Percentiles rank a stretch among this genome's conserved stretches.
phyloP scores from a whole-genome alignment of 2,888 invertebrate genomes.

The Platynereis dumerilii region DNA sequence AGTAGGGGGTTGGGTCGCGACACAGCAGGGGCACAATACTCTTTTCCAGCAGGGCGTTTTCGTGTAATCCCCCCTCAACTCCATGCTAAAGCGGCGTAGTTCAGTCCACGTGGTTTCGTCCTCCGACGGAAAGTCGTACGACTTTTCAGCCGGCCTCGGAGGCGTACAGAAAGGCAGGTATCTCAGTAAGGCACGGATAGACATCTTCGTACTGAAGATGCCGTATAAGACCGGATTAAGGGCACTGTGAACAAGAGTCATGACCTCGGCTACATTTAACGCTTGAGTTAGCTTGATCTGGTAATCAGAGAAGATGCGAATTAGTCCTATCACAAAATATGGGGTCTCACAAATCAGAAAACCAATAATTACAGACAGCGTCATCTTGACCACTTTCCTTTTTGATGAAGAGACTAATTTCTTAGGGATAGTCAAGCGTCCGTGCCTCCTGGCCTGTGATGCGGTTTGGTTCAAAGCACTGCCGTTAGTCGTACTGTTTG shows the following conservation, averaged over 20 bases:
- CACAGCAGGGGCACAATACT: constrained; percentile 8
- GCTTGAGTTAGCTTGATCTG: constrained; percentile 43
- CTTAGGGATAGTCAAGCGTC: constrained; percentile 47
- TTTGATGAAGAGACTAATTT: constrained; percentile 59
- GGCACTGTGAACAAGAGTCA: constrained; percentile 60
- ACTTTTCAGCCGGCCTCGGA: neutral
- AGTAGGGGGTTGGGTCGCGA: neutral
- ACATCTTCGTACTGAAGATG: constrained; percentile 53
- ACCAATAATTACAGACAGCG: constrained; percentile 63
- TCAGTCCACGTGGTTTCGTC: constrained; percentile 16
- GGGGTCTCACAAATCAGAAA: constrained; percentile 65
- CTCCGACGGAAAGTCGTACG: constrained; percentile 13
- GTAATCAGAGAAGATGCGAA: constrained; percentile 61
- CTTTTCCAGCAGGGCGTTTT: neutral
- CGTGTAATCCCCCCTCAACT: neutral
- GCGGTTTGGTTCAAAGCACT: neutral
- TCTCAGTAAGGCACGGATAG: neutral
- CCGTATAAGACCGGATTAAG: constrained; percentile 65
- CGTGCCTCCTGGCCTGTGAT: neutral
- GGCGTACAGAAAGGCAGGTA: constrained; percentile 2
- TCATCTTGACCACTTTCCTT: constrained; percentile 64
- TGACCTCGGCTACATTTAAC: constrained; percentile 50
- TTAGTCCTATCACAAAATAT: constrained; percentile 63
- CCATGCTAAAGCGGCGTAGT: constrained; percentile 6
- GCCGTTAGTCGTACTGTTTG: neutral